Conservation (phyloP, 2,888 invertebrate species). For the Carcina quercana region DNA sequence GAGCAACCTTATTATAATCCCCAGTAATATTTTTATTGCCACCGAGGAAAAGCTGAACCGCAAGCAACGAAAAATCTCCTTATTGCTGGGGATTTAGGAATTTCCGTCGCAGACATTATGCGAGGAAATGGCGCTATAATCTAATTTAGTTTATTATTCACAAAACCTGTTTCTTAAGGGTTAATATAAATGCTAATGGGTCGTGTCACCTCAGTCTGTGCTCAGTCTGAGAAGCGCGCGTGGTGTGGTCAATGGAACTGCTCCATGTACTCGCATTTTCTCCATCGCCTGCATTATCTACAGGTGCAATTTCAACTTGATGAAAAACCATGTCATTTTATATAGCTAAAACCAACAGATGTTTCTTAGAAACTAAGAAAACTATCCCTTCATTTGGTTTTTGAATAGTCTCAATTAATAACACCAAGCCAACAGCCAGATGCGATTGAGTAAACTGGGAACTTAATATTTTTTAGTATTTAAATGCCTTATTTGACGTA, state of each 20-base stretch:
- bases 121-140: conserved; percentile 32
- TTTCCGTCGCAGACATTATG: conserved; percentile 9
- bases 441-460: no score
- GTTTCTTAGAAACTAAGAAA: no score
- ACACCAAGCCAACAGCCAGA: no score
- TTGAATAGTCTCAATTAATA: no score
- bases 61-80: conserved; percentile 3
- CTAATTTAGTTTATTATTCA: conserved; percentile 44
- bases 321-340: no score
- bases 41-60: conserved; percentile 1
- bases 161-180: conserved; percentile 48
- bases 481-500: no score
- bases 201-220: conserved; percentile 15
- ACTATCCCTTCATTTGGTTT: neutral
- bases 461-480: no score
- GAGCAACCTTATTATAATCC: no score
- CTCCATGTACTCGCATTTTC: conserved; percentile 23
- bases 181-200: conserved; percentile 65
- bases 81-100: neutral
- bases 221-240: conserved; percentile 5
- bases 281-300: no score
- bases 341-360: no score
- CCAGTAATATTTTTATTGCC: no score
- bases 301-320: no score
- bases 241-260: conserved; percentile 18